Base-by-base conservation (phyloP, 2,888 invertebrate genomes). In the Antheraea yamamai region DNA sequence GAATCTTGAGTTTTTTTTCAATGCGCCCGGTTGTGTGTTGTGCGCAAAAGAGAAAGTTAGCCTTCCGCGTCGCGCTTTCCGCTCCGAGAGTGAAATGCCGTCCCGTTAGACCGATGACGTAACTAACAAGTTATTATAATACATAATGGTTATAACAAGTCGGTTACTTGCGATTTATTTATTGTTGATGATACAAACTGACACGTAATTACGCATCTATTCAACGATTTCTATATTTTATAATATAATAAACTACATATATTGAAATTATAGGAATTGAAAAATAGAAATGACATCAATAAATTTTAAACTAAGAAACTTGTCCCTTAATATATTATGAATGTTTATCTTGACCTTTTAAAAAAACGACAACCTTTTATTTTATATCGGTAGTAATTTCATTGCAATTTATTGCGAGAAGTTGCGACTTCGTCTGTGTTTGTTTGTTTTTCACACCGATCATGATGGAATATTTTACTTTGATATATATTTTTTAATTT, bases 1-100 rank as follows among this genome's bases (percentile, higher is more conserved):
- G 84, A 87, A 88, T 88, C 87, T 87, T 85, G 83, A 85, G 85
- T 88, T 89, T 23, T 30, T 47, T 87, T 88, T 81, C 81, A 78
- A 76, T 75, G 81, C 83, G 80, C 79, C 76, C 74, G 72, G 71
- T 35, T 72, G 81, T 82, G 80, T 79, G 85, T 87, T 88, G 89
- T 86, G 88, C 86, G 91, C 91, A 92, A 93, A 94, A 95, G 94
- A 94, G 94, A 94, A 94, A 94, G 94, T 94, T 88, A 81, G 89
- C 89, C 91, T 94, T 94, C 94, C 94, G 93, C 93, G 89, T 92
- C 89, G 93, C 91, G 91, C 92, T 93, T 94, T 93, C 93, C 94
- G 94, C 91, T 85, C 85, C 83, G 93, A 94, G 93, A 94, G 94
- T 94, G 94, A 94, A 94, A 93, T 93, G 93, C 88, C 92, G 93